Evolutionary conservation across 2,797 vertebrate species (phyloP).

Genomic region (Chelmon rostratus): DNA sequence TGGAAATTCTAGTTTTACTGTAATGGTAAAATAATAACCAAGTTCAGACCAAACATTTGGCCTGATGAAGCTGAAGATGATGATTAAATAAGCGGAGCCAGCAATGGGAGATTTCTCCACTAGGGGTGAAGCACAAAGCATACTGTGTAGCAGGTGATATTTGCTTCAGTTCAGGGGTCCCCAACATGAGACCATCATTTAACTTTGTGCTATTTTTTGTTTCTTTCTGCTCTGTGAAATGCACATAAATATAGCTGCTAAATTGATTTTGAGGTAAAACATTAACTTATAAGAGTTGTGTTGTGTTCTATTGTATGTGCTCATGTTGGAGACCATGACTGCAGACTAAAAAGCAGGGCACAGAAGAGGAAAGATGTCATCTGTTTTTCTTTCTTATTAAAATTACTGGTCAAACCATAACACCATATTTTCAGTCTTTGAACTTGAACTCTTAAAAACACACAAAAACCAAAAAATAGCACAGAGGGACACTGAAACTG

Average conservation of each 20-base stretch:
- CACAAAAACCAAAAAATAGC: constrained; percentile 39
- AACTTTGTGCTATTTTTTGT: background rate
- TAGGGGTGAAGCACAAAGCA: constrained; percentile 56
- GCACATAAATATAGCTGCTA: background rate
- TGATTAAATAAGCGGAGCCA: constrained; percentile 61
- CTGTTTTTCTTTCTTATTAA: background rate
- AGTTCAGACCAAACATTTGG: background rate
- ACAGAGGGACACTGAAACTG: constrained; percentile 20
- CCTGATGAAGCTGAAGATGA: constrained; percentile 46
- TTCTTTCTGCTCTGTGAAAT: constrained; percentile 19
- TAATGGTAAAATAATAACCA: constrained; percentile 1
- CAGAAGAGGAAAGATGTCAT: constrained; percentile 11
- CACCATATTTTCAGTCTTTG: background rate
- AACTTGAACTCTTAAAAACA: constrained; percentile 24
- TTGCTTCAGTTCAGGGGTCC: constrained; percentile 47
- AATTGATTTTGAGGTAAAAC: constrained; percentile 13
- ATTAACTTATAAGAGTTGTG: constrained; percentile 5
- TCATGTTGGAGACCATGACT: constrained; percentile 64
- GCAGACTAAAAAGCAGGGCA: constrained; percentile 48
- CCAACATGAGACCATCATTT: constrained; percentile 51
- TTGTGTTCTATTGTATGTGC: background rate
- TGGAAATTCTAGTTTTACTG: background rate
- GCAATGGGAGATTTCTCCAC: constrained; percentile 41
- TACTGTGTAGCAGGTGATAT: constrained; percentile 37
- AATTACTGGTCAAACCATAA: background rate